Conservation (phyloP, 2,888 invertebrate species). For the Stratiomys singularior region DNA sequence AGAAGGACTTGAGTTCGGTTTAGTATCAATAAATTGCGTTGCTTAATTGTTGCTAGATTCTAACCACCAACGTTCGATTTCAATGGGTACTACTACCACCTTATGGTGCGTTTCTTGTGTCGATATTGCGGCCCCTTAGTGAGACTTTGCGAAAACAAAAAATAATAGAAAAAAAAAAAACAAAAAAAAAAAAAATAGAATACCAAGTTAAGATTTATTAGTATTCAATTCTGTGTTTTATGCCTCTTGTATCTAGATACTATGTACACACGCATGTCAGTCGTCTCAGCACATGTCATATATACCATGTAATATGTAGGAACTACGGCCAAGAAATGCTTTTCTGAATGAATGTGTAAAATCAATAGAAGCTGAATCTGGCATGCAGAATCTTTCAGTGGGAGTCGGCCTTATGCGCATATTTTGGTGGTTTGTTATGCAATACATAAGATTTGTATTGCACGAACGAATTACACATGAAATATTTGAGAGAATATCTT, state of each 20-base stretch:
- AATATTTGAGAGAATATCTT: no score
- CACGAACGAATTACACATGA: no score
- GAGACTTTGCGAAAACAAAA: no score
- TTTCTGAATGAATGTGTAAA: conserved; percentile 11
- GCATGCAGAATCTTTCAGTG: no score
- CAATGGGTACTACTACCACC: not conserved
- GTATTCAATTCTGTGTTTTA: not conserved
- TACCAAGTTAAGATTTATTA: not conserved
- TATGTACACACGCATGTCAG: not conserved
- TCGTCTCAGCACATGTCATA: no score
- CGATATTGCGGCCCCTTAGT: no score
- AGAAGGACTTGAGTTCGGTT: not conserved
- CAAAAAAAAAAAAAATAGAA: not conserved
- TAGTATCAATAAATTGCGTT: not conserved
- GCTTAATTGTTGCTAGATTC: not conserved
- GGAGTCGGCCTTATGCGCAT: no score
- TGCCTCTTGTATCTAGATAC: not conserved
- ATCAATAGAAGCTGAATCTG: not conserved
- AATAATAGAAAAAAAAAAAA: not conserved
- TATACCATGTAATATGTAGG: no score
- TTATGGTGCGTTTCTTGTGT: no score
- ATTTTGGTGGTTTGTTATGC: no score
- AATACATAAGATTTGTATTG: no score
- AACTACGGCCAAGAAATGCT: not conserved
- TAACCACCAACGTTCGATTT: not conserved